Percentiles rank a stretch among this genome's conserved stretches.
phyloP scores from a whole-genome alignment of 2,797 vertebrate genomes.

The Chelmon rostratus region DNA sequence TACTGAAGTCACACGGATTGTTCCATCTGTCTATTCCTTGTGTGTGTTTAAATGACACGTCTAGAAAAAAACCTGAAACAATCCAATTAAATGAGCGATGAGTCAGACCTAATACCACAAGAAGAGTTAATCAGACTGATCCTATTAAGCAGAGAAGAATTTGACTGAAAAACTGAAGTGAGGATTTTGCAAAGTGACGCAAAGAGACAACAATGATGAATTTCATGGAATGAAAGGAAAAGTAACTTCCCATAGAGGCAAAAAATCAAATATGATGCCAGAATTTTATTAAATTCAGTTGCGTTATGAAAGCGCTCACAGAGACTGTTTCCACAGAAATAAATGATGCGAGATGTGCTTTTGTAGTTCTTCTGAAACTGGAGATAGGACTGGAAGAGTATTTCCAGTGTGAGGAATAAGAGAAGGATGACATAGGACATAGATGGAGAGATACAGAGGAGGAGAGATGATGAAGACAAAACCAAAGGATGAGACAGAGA shows the following conservation, averaged over 20 bases:
- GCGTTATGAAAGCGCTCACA: constrained; percentile 11
- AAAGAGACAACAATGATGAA: constrained; percentile 23
- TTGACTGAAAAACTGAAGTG: constrained; percentile 9
- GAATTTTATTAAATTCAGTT: not conserved
- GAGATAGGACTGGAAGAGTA: constrained; percentile 2
- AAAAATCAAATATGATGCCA: not conserved
- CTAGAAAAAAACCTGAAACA: not conserved
- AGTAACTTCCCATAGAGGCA: not conserved
- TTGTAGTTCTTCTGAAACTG: not conserved
- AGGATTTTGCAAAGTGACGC: not conserved
- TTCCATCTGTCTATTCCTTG: not conserved
- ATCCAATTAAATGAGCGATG: constrained; percentile 26
- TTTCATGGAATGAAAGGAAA: constrained; percentile 1
- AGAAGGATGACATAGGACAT: not conserved
- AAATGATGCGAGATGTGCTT: constrained; percentile 16
- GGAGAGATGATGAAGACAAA: constrained; percentile 23
- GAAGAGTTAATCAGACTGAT: constrained; percentile 29
- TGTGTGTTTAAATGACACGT: constrained; percentile 3
- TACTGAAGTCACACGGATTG: not conserved
- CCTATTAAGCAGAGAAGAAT: constrained; percentile 36
- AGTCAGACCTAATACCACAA: constrained; percentile 26
- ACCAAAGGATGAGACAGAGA: constrained; percentile 1
- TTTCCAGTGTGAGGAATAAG: not conserved
- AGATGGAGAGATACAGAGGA: not conserved
- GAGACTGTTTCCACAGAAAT: constrained; percentile 9